Conservation (phyloP, 2,888 invertebrate genomes). For the Caenorhabditis afra region DNA sequence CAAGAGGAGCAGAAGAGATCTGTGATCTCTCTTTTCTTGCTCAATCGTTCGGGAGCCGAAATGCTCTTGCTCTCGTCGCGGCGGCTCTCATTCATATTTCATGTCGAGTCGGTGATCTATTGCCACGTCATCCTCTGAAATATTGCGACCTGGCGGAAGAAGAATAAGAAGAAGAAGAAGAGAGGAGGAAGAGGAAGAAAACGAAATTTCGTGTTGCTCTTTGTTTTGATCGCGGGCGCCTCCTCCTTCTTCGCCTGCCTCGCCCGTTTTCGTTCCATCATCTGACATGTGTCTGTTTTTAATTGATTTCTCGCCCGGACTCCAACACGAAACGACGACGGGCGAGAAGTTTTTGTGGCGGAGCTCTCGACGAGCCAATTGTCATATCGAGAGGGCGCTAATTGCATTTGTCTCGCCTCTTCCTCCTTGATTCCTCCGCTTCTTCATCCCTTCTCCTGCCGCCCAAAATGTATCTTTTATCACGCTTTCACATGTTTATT, state of each 20-base stretch:
- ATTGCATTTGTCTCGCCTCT: constrained; percentile 47
- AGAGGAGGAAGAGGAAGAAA: neutral
- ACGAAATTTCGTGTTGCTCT: neutral
- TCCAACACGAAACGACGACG: constrained; percentile 1
- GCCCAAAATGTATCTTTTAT: constrained; percentile 4
- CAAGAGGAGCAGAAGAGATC: no score
- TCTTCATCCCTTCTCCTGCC: constrained; percentile 1
- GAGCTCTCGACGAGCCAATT: constrained; percentile 32
- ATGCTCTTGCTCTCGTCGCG: no score
- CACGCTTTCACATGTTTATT: constrained; percentile 36
- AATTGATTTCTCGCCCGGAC: constrained; percentile 34
- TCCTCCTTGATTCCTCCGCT: constrained; percentile 15
- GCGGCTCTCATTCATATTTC: constrained; percentile 16
- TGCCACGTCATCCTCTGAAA: constrained; percentile 46
- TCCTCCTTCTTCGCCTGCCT: neutral
- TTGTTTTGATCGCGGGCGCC: constrained; percentile 10
- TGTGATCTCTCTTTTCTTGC: no score
- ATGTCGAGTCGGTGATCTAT: constrained; percentile 25
- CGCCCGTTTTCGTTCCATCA: constrained; percentile 25
- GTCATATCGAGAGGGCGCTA: constrained; percentile 32
- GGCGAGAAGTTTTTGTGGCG: constrained; percentile 43
- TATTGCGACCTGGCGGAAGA: constrained; percentile 24
- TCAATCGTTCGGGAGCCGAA: no score
- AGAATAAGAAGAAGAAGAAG: neutral
- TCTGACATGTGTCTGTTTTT: constrained; percentile 50